phyloP scores from a whole-genome alignment of 2,113 vertebrate genomes.

The Vanacampus margaritifer region DNA sequence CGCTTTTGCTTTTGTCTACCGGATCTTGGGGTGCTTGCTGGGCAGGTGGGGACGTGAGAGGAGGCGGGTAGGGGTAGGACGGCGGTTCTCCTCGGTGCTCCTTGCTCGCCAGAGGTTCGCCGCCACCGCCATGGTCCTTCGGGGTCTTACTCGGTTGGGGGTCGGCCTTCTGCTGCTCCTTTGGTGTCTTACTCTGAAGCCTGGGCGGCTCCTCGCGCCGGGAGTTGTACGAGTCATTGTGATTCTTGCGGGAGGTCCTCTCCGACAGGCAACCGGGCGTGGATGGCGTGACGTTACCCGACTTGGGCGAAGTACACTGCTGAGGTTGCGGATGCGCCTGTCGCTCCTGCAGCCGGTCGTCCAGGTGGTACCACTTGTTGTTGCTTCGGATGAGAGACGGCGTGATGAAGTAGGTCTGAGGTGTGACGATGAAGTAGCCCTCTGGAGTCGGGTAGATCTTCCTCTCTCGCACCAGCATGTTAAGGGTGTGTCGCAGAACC shows the following conservation, averaged over 20 bases:
- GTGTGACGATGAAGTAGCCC: constrained; percentile 98
- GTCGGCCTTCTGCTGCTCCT: constrained; percentile 90
- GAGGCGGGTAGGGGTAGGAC: constrained; percentile 77
- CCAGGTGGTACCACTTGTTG: constrained; percentile 94
- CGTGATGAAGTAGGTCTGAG: constrained; percentile 98
- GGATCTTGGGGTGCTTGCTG: constrained; percentile 78
- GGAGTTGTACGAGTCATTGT: constrained; percentile 90
- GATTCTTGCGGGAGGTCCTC: constrained; percentile 89
- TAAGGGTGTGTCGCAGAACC: constrained; percentile 94
- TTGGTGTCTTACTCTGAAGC: constrained; percentile 86
- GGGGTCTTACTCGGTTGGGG: constrained; percentile 83
- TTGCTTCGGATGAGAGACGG: constrained; percentile 90
- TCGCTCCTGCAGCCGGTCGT: constrained; percentile 90
- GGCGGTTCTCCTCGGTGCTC: constrained; percentile 82
- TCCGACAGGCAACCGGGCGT: constrained; percentile 89
- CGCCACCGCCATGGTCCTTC: constrained; percentile 79
- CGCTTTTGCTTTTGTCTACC: constrained; percentile 91
- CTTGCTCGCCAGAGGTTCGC: constrained; percentile 79
- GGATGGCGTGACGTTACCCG: constrained; percentile 86
- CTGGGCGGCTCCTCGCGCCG: constrained; percentile 88
- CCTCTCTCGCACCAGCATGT: constrained; percentile 95
- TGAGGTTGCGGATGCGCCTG: constrained; percentile 78
- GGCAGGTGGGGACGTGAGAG: constrained; percentile 83
- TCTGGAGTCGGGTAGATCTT: constrained; percentile 98
- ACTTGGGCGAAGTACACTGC: constrained; percentile 91